Evolutionary conservation across 2,888 invertebrate genomes (phyloP), one percentile per base, ranked within the genome.

Genomic region (Dichetophora obliterata): DNA sequence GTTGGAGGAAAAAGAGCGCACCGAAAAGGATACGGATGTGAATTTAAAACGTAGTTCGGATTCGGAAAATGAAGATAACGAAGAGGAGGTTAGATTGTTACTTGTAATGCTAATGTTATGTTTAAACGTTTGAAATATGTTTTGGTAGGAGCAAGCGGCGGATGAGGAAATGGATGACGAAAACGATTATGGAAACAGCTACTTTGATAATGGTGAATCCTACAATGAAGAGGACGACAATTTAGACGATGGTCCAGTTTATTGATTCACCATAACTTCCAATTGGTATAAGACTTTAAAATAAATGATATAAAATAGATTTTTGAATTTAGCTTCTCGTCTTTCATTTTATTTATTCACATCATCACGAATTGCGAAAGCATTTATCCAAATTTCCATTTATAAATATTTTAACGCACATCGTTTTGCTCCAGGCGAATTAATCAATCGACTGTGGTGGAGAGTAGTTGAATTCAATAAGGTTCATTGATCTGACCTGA

Each of bases 111-210:
- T 69, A 5, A 16, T 22, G 27, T 8, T 14, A 9, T 24, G 31
- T 37, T 63, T 77, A 59, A 65, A 59, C 5, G 9, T 1, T 52
- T 48, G 61, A 37, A 19, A 57, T 75, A 14, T 22, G 52, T 19
- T 74, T 27, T 48, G 3, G 16, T 75, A 79, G 82, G 84, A 82
- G 34, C 83, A 83, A 59, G 86, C 82, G 4, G 87, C 84, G 9
- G 95, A 96, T 83, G 94, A 95, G 85, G 96, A 96, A 88, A 93
- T 95, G 92, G 96, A 96, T 86, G 95, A 95, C 84, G 96, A 96
- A 24, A 96, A 95, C 27, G 96, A 96, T 87, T 96, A 96, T 86
- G 94, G 94, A 0, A 95, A 95, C 83, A 95, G 94, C 85, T 96
- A 95, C 87, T 96, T 96, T 88, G 96, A 96, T 86, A 95, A 96